Conservation (phyloP, 2,888 invertebrate species). For the Drosophila picticornis region DNA sequence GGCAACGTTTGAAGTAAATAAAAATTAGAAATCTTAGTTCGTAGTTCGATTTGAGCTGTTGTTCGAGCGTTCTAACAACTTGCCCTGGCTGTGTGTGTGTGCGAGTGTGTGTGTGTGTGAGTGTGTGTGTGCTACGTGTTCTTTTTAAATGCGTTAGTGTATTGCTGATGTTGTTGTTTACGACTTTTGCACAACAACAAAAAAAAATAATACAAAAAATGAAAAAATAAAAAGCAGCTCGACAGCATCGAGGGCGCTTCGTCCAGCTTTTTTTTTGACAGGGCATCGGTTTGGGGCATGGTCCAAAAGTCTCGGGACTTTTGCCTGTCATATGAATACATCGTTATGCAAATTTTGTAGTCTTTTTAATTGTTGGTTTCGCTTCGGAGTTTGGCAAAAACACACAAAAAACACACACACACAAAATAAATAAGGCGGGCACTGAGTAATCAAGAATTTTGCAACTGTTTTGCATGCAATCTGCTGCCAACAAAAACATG, state of each 20-base stretch:
- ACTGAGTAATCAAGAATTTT: neutral
- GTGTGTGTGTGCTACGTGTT: neutral
- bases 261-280: conserved; percentile 1
- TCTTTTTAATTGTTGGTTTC: conserved; percentile 8
- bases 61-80: conserved; percentile 24
- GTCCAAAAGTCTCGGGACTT: neutral
- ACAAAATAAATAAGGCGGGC: neutral
- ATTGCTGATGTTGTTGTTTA: neutral
- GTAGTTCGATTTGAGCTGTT: conserved; percentile 28
- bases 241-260: neutral
- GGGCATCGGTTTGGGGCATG: neutral
- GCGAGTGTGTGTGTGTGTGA: neutral
- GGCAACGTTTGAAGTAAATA: conserved; percentile 48
- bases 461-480: conserved; percentile 6
- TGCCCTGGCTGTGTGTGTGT: neutral
- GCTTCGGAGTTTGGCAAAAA: neutral
- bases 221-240: neutral
- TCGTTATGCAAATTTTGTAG: conserved; percentile 6
- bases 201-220: neutral
- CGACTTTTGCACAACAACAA: neutral
- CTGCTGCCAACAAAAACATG: neutral
- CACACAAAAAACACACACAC: neutral
- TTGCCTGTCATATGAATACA: neutral
- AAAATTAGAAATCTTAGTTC: conserved; percentile 69
- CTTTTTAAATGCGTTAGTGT: neutral